A percentile compares a stretch with the other conserved stretches of the same genome.
Evolutionary conservation across 2,113 vertebrate species (phyloP).

Genomic region (Leptocoma aspasia): DNA sequence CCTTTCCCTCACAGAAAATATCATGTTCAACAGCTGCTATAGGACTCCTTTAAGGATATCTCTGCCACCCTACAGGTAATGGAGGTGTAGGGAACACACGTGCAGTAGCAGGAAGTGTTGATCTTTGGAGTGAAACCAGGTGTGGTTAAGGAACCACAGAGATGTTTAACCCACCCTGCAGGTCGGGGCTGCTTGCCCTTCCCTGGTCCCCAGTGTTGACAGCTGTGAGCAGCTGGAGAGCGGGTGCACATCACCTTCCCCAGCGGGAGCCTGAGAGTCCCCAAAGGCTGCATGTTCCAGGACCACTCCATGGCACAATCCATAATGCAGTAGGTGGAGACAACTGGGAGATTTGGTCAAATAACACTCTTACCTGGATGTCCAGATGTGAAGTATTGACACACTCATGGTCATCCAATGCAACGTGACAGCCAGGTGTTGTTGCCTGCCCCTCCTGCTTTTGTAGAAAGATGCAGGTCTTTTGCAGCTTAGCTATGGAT

Average conservation of each 20-base stretch:
- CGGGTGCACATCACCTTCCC: accelerated
- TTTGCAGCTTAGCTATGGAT: neutral
- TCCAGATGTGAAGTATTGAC: neutral
- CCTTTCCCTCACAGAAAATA: neutral
- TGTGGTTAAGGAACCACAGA: neutral
- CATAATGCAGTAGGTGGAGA: neutral
- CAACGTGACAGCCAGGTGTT: neutral
- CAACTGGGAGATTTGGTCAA: neutral
- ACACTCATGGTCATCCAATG: neutral
- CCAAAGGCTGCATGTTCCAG: neutral
- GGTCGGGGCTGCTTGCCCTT: neutral
- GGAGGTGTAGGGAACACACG: neutral
- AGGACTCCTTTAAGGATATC: neutral
- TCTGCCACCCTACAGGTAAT: neutral
- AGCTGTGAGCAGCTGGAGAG: neutral
- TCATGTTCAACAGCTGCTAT: neutral
- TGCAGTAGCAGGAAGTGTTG: neutral
- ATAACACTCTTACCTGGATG: neutral
- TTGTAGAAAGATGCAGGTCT: neutral
- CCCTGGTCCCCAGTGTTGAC: accelerated
- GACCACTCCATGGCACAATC: neutral
- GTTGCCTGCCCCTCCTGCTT: neutral
- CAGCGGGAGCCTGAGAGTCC: neutral
- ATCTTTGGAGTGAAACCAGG: neutral
- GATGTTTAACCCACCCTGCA: neutral